phyloP scores from a whole-genome alignment of 2,888 invertebrate genomes.

The Athripsodes cinereus region DNA sequence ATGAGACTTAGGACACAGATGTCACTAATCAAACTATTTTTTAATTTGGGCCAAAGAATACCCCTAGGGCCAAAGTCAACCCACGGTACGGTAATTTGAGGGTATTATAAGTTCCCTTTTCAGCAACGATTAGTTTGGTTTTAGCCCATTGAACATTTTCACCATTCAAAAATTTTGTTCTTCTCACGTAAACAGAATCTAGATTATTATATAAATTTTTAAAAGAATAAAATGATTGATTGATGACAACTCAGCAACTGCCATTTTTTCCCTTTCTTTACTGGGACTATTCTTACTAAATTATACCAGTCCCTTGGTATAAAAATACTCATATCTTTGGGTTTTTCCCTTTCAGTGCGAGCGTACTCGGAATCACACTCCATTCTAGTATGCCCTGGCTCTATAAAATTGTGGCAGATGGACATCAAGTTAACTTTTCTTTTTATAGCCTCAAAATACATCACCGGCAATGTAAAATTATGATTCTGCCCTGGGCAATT shows the following conservation, averaged over 20 bases:
- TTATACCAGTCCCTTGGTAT: too few species aligned
- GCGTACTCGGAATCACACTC: conserved; percentile 4
- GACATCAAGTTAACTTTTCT: neutral
- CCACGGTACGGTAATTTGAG: too few species aligned
- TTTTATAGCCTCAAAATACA: neutral
- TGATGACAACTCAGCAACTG: neutral
- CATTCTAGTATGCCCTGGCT: conserved; percentile 1
- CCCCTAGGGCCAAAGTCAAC: neutral
- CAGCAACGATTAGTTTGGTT: neutral
- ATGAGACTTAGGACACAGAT: too few species aligned
- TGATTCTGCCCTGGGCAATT: conserved; percentile 2
- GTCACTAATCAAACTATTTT: too few species aligned
- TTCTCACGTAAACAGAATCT: neutral
- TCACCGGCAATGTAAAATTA: neutral
- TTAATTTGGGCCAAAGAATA: neutral
- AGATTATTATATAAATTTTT: neutral
- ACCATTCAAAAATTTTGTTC: neutral
- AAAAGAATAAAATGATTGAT: neutral
- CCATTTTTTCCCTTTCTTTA: conserved; percentile 4
- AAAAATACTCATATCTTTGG: conserved; percentile 5
- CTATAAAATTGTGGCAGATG: neutral
- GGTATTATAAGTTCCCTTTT: neutral
- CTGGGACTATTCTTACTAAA: too few species aligned
- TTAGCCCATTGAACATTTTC: neutral
- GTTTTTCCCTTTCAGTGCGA: neutral